Base-by-base conservation (phyloP, 2,113 vertebrate species). In the Lepisosteus oculatus region DNA sequence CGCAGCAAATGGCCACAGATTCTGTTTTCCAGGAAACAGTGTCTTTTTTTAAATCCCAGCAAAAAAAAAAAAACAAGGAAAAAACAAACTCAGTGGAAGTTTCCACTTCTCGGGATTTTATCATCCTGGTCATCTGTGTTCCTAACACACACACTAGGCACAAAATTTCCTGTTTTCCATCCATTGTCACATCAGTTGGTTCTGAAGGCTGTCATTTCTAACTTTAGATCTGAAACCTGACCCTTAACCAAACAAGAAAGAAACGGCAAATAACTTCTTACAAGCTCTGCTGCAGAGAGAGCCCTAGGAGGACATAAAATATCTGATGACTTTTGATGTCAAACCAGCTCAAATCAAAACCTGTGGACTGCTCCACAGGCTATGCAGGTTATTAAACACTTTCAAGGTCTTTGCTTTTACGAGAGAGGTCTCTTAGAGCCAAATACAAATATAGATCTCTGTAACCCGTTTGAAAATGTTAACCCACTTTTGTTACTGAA, bases 101-200 rank as follows among this genome's bases (percentile, higher is more conserved):
- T 98, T 97, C 96, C 96, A 97, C 93, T 94, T 92, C 86, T 92
- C 89, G 88, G 85, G 92, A 94, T 94, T 89, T 89, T 88, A 95
- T 95, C 95, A 95, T 95, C 94, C 94, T 93, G 90, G 93, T 97
- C 94, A 96, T 96, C 95, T 97, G 29, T 29, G 96, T 92, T 95
- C 94, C 90, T 79, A 91, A 94, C 90, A 92, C 92, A 95, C 93
- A 96, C 88, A 78, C 79, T 88, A 88, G 86, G 90, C 91, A 90
- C 92, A 95, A 88, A 95, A 94, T 95, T 97, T 98, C 97, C 96
- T 98, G 95, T 98, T 98, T 97, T 96, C 90, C 86, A 93, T 93
- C 93, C 81, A 94, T 93, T 97, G 94, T 96, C 95, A 96, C 90
- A 83, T 91, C 90, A 88, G 89, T 92, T 86, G 83, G 85, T 88